Evolutionary conservation across 2,888 invertebrate genomes (phyloP), one percentile per base, ranked within the genome.

Genomic region (Taenaris catops): DNA sequence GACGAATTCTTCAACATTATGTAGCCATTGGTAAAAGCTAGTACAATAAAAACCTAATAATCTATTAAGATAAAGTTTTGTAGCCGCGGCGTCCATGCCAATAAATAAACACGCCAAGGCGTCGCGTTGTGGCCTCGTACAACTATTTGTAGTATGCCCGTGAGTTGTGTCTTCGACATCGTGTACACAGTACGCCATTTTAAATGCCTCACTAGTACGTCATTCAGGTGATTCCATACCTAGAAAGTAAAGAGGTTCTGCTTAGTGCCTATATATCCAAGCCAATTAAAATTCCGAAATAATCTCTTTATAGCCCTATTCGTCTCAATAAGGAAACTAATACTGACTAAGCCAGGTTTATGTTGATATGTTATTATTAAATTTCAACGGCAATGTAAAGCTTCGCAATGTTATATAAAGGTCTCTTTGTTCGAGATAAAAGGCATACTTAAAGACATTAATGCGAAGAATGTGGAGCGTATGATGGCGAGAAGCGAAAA

Each of bases 61-160:
- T 23, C 6, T 10, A 2, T 11, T 28, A 28, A 29, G 25, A 33
- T 10, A 41, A 47, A 31, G 17, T 31, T 17, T 20, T 14, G 20
- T 14, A 7, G 21, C 18, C 12, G 3, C 32, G 24, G 34, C 35
- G 31, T 34, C 34, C 26, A 39, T 25, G 43, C 8, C 32, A 29
- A 45, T 38, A 41, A 31, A 38, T 32, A 31, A n/a, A 39, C 26
- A 20, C 19, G 32, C 58, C 53, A 58, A 64, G 63, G 56, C 63
- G 69, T 53, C 64, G 52, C 47, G 48, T 51, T 55, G 56, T 55
- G 78, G 64, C 84, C 81, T 83, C 73, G 81, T 61, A 52, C 61
- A 71, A 71, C 72, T 81, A 80, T 81, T 79, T 73, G 70, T 63
- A 66, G 64, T 63, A 57, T 70, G 62, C 52, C 48, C 41, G 28